A percentile compares a stretch with the other conserved stretches of the same genome.
These are phyloP conservation scores for Crocallis elinguaria DNA, from an alignment of 2,888 invertebrate genomes.

Conservation along the genomic window DNA sequence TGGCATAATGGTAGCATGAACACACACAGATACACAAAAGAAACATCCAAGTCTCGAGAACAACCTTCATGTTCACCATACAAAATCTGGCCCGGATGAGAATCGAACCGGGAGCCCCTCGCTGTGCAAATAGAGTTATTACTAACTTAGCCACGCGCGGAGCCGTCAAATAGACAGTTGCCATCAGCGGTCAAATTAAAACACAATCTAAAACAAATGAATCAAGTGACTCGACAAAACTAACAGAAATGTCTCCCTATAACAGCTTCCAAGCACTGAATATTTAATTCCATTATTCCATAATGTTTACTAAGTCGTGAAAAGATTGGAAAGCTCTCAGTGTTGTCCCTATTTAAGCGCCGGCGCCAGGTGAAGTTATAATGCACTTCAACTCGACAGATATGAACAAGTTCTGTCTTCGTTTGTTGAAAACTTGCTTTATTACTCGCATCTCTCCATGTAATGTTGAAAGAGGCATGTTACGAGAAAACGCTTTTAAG, in stretches of 20 bases:
- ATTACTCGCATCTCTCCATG: constrained; percentile 43
- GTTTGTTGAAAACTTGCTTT: constrained; percentile 48
- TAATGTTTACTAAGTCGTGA: constrained; percentile 44
- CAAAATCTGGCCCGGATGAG: too few species aligned
- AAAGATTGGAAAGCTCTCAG: constrained; percentile 58
- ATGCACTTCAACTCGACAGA: constrained; percentile 66
- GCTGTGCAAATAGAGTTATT: too few species aligned
- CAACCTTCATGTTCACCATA: too few species aligned
- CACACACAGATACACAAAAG: too few species aligned
- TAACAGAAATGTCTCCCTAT: background rate
- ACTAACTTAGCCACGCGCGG: too few species aligned
- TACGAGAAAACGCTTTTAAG: background rate
- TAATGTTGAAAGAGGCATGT: constrained; percentile 30
- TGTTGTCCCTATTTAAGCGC: constrained; percentile 48
- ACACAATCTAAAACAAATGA: too few species aligned
- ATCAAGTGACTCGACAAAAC: too few species aligned
- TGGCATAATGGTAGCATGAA: too few species aligned
- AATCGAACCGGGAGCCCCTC: too few species aligned
- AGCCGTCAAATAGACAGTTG: too few species aligned
- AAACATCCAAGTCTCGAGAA: too few species aligned
- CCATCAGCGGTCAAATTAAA: too few species aligned
- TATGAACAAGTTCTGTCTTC: constrained; percentile 57
- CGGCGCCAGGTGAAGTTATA: constrained; percentile 62
- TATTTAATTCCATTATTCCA: constrained; percentile 45
- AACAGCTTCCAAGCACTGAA: constrained; percentile 10